Evolutionary conservation across 2,113 vertebrate genomes (phyloP).

Genomic region (Nestor notabilis): DNA sequence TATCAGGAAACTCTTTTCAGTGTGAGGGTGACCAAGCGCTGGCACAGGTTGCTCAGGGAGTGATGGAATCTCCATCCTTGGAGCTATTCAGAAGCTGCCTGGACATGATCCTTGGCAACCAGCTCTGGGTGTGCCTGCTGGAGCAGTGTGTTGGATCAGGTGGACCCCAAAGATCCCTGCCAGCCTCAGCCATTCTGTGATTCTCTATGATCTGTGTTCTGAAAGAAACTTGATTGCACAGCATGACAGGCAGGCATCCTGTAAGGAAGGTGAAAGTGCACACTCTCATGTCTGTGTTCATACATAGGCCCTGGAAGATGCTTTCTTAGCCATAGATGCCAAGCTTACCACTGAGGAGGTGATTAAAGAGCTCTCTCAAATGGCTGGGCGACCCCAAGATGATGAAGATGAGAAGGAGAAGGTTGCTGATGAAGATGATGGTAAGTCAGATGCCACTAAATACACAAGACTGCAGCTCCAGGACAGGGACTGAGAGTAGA

Average conservation of each 20-base stretch:
- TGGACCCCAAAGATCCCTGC: not conserved
- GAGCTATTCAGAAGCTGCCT: not conserved
- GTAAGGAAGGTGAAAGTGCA: not conserved
- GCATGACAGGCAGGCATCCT: rapidly evolving
- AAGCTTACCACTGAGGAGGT: constrained; percentile 93
- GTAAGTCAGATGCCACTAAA: constrained; percentile 73
- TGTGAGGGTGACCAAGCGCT: not conserved
- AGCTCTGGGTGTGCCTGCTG: not conserved
- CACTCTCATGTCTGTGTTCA: not conserved
- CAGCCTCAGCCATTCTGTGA: not conserved
- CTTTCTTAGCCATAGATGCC: constrained; percentile 93
- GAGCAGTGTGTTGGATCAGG: not conserved
- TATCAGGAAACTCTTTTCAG: not conserved
- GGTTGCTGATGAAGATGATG: constrained; percentile 96
- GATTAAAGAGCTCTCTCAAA: constrained; percentile 93
- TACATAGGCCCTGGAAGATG: constrained; percentile 91
- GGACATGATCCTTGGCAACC: not conserved
- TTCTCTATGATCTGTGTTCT: not conserved
- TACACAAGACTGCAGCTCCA: not conserved
- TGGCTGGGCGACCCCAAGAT: constrained; percentile 89
- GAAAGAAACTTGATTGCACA: not conserved
- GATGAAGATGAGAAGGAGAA: constrained; percentile 87
- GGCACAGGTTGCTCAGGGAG: not conserved
- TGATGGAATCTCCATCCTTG: not conserved
- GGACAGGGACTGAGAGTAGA: not conserved